Evolutionary conservation across 2,113 vertebrate species (phyloP).

Genomic region (Egretta garzetta): DNA sequence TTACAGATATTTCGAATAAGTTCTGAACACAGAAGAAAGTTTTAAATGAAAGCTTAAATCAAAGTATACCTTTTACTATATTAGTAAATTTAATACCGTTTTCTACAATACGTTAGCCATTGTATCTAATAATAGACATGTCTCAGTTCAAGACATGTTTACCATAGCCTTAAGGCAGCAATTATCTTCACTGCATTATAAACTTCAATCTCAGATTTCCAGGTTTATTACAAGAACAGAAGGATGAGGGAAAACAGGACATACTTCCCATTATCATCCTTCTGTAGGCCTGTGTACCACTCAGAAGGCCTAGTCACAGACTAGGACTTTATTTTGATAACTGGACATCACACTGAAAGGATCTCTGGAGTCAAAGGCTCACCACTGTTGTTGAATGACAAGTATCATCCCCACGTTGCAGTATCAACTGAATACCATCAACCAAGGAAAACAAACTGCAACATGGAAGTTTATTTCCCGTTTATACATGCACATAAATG

Average conservation of each 20-base stretch:
- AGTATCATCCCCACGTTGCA: too few relatives aligned
- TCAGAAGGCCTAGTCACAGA: not conserved
- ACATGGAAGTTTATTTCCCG: not conserved
- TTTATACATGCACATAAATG: not conserved
- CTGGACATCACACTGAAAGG: not conserved
- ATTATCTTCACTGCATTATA: not conserved
- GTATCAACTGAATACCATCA: not conserved
- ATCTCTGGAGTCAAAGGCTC: not conserved
- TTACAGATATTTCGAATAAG: not conserved
- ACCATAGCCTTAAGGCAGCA: not conserved
- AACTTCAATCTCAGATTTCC: not conserved
- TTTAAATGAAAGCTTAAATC: not conserved
- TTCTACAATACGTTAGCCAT: not conserved
- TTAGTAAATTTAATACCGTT: not conserved
- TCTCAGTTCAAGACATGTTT: not conserved
- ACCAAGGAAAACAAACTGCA: not conserved
- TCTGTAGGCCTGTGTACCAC: not conserved
- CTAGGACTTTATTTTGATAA: not conserved
- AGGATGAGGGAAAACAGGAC: not conserved
- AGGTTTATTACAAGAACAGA: not conserved
- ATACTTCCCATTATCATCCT: not conserved
- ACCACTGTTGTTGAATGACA: not conserved
- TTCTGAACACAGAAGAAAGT: not conserved
- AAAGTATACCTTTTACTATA: not conserved
- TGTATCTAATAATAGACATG: not conserved